Percentiles rank a stretch among this genome's conserved stretches.
Conservation (phyloP, 2,113 vertebrate species). For the Martes martes region DNA sequence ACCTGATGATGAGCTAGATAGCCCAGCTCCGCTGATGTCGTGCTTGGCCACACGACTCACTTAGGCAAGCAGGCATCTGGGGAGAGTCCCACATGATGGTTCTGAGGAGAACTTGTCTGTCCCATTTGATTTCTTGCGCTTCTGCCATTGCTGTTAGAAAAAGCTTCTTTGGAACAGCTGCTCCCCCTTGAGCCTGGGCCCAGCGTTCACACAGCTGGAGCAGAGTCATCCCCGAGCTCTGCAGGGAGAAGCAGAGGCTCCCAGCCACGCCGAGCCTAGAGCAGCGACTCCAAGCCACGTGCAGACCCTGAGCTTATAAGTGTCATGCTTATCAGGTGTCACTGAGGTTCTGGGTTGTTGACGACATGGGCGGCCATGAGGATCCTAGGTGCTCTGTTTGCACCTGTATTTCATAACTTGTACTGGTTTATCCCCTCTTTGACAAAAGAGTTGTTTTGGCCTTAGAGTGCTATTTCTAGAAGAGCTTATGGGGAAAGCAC, state of each 20-base stretch:
- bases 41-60: not conserved
- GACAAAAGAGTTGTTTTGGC: not conserved
- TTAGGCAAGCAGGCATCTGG: not conserved
- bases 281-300: not conserved
- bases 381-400: no score
- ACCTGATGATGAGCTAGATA: accelerated
- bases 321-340: not conserved
- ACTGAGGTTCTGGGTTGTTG: not conserved
- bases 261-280: not conserved
- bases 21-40: not conserved
- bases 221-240: not conserved
- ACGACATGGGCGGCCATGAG: accelerated
- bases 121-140: not conserved
- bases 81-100: not conserved
- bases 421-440: not conserved
- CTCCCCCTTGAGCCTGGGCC: no score
- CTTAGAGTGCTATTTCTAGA: not conserved
- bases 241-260: not conserved
- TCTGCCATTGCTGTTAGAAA: not conserved
- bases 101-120: not conserved
- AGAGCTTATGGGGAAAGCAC: not conserved
- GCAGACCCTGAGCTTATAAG: accelerated
- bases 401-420: not conserved
- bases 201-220: accelerated
- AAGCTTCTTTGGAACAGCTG: not conserved